Conservation (phyloP, 2,113 vertebrate species). For the Pachycephala philippinensis region DNA sequence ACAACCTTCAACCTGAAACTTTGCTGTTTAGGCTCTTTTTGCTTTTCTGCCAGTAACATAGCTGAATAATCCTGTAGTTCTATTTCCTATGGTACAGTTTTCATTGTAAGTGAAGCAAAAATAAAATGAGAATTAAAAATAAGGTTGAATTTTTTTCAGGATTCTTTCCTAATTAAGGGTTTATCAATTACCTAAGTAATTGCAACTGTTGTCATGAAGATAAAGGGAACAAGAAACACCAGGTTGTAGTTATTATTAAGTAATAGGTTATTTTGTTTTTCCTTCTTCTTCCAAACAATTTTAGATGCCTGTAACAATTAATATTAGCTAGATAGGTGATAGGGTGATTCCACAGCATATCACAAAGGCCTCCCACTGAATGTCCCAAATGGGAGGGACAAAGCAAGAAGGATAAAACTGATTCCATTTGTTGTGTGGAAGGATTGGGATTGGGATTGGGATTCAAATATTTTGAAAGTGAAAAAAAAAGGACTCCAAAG, state of each 20-base stretch:
- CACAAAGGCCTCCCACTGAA: background rate
- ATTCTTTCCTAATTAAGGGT: background rate
- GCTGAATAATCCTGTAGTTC: background rate
- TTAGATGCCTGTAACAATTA: background rate
- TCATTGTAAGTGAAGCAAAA: background rate
- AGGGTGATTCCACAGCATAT: background rate
- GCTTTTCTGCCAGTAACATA: background rate
- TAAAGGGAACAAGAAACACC: background rate
- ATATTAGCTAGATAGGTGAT: background rate
- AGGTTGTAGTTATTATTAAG: background rate
- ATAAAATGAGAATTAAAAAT: background rate
- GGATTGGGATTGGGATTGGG: too few species aligned
- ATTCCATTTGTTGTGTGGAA: conserved; percentile 12
- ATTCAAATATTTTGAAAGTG: conserved; percentile 28
- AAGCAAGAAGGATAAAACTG: conserved; percentile 11
- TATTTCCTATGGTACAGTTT: background rate
- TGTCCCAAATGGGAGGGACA: background rate
- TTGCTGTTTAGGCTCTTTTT: background rate
- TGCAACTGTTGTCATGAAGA: background rate
- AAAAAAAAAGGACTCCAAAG: background rate
- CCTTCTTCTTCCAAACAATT: background rate
- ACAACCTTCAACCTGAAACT: background rate
- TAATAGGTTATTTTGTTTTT: background rate
- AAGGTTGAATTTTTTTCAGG: background rate
- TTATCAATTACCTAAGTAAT: background rate